Conservation (phyloP, 2,797 vertebrate genomes). For the Scolopax rusticola region DNA sequence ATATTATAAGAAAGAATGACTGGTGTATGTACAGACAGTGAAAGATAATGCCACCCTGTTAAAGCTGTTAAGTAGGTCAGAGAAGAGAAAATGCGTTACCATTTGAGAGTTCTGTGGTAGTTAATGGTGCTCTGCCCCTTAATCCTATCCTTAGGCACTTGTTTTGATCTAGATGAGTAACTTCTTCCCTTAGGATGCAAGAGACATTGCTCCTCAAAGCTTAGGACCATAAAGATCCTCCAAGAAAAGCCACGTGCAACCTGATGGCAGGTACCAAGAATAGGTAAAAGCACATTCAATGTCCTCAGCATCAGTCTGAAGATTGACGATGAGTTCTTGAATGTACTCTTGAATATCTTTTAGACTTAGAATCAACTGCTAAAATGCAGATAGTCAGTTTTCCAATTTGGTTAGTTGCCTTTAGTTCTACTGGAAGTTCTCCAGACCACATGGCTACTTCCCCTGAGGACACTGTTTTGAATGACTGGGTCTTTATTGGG, state of each 20-base stretch:
- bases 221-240: not conserved
- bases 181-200: not conserved
- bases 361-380: not conserved
- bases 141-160: not conserved
- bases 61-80: not conserved
- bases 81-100: not conserved
- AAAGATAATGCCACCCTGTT: not conserved
- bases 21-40: not conserved
- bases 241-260: not conserved
- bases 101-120: not conserved
- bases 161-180: not conserved
- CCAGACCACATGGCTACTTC: accelerated
- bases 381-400: not conserved
- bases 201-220: not conserved
- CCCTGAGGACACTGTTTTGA: not conserved
- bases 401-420: not conserved
- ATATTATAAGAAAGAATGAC: not conserved
- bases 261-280: not conserved
- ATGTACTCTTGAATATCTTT: not conserved
- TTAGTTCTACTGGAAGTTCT: not conserved
- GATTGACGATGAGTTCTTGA: not conserved
- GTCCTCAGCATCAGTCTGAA: not conserved
- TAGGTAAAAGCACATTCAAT: not conserved
- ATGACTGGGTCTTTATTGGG: not conserved
- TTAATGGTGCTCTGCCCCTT: not conserved